Conservation (phyloP, 1,140 invertebrate species). For the Battus philenor region DNA sequence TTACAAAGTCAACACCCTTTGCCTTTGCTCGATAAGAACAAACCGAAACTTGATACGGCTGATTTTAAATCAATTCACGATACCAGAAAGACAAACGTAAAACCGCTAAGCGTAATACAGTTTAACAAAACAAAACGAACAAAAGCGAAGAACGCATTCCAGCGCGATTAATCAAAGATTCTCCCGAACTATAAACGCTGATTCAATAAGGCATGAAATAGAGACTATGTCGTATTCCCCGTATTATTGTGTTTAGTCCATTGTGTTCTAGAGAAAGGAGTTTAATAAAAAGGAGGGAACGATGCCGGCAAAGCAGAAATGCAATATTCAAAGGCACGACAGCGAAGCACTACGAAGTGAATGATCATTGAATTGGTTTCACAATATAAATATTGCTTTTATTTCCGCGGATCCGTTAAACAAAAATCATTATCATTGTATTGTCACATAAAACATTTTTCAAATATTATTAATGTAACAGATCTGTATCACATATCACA, state of each 20-base stretch:
- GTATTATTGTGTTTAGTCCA: constrained; percentile 23
- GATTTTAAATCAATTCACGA: constrained; percentile 1
- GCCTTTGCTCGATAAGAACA: too few relatives aligned
- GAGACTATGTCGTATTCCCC: constrained; percentile 8
- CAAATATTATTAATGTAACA: too few relatives aligned
- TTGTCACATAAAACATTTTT: too few relatives aligned
- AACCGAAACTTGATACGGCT: too few relatives aligned
- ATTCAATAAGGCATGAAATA: constrained; percentile 18
- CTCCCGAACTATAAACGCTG: constrained; percentile 8
- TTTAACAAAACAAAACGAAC: constrained; percentile 5
- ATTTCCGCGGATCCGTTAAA: too few relatives aligned
- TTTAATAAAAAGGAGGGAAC: constrained; percentile 28
- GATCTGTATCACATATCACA: too few relatives aligned
- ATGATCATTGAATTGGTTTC: constrained; percentile 1
- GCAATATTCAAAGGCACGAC: constrained; percentile 22
- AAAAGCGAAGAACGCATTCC: constrained; percentile 1
- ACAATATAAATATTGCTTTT: too few relatives aligned
- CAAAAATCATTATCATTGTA: too few relatives aligned
- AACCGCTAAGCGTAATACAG: constrained; percentile 5
- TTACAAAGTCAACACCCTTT: too few relatives aligned
- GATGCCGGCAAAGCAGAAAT: constrained; percentile 21
- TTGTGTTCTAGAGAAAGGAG: constrained; percentile 30
- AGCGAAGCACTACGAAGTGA: constrained; percentile 8
- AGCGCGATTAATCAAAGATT: constrained; percentile 15
- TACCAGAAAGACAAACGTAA: constrained; percentile 2